Evolutionary conservation across 2,113 vertebrate genomes (phyloP).

Genomic region (Empidonax traillii): DNA sequence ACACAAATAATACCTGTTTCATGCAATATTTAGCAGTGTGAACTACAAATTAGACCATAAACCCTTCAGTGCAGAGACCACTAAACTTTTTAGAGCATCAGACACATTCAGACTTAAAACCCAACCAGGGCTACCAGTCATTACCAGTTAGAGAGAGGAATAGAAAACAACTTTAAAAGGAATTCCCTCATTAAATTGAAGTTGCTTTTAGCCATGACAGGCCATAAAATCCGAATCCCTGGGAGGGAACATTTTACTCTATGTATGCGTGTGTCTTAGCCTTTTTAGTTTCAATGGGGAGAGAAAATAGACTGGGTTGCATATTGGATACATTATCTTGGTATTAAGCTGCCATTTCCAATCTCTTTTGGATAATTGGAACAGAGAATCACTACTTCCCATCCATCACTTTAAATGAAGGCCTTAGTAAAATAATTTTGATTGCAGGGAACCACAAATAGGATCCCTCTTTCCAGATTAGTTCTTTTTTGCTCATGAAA

Average conservation of each 20-base stretch:
- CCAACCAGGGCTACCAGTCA: background rate
- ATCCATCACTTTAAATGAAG: constrained; percentile 60
- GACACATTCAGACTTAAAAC: background rate
- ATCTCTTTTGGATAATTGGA: constrained; percentile 65
- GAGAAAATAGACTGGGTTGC: constrained; percentile 55
- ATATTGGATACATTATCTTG: constrained; percentile 49
- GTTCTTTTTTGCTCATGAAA: constrained; percentile 47
- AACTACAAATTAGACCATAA: constrained; percentile 9
- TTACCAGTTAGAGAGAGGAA: background rate
- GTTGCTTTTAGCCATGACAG: constrained; percentile 54
- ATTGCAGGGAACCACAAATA: constrained; percentile 34
- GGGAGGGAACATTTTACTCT: constrained; percentile 8
- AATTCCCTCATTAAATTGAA: constrained; percentile 50
- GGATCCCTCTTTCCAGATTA: constrained; percentile 21
- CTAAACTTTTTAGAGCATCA: background rate
- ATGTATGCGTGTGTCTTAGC: background rate
- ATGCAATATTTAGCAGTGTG: background rate
- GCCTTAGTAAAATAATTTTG: constrained; percentile 58
- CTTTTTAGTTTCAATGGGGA: constrained; percentile 49
- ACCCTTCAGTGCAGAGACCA: background rate
- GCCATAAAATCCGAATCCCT: constrained; percentile 27
- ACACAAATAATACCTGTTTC: background rate
- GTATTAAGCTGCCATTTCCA: constrained; percentile 68
- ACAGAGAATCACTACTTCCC: constrained; percentile 38
- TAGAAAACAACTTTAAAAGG: constrained; percentile 35